These are phyloP conservation scores for Corbicula japonica DNA, from an alignment of 2,888 invertebrate species.

Conservation along the genomic window DNA sequence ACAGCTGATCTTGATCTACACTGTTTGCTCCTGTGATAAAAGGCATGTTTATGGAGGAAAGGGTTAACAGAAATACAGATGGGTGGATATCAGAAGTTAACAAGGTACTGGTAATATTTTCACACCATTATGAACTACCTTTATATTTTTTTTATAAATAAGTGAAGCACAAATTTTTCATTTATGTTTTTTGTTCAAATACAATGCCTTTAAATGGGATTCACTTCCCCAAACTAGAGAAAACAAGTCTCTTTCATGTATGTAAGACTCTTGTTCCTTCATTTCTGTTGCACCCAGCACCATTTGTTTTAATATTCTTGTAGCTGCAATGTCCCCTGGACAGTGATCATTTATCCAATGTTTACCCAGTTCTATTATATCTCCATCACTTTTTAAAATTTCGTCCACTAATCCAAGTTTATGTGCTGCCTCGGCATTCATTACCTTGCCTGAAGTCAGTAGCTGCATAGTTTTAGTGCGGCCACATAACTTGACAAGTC, in stretches of 20 bases:
- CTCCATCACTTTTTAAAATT: slow-evolving; percentile 77
- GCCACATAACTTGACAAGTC: slow-evolving; percentile 87
- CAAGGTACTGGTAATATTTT: too few species aligned
- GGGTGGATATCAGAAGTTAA: too few species aligned
- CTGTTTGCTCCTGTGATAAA: too few species aligned
- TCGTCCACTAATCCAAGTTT: slow-evolving; percentile 86
- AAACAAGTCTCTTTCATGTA: slow-evolving; percentile 86
- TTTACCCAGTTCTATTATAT: slow-evolving; percentile 75
- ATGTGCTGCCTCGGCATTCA: slow-evolving; percentile 85
- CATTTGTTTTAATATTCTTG: slow-evolving; percentile 85
- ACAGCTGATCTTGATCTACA: too few species aligned
- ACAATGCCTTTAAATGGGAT: slow-evolving; percentile 85
- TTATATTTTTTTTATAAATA: too few species aligned
- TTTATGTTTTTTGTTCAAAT: slow-evolving; percentile 85
- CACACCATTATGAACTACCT: too few species aligned
- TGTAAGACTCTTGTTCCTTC: slow-evolving; percentile 75
- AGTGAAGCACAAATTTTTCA: too few species aligned
- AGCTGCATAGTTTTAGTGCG: slow-evolving; percentile 86
- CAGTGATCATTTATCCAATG: slow-evolving; percentile 84
- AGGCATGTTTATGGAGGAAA: too few species aligned
- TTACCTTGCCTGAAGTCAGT: slow-evolving; percentile 80
- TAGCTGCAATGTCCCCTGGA: slow-evolving; percentile 72
- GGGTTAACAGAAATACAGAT: too few species aligned
- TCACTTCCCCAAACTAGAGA: slow-evolving; percentile 86
- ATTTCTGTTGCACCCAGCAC: slow-evolving; percentile 75